Conservation (phyloP, 2,888 invertebrate species). For the Sturmia bella region DNA sequence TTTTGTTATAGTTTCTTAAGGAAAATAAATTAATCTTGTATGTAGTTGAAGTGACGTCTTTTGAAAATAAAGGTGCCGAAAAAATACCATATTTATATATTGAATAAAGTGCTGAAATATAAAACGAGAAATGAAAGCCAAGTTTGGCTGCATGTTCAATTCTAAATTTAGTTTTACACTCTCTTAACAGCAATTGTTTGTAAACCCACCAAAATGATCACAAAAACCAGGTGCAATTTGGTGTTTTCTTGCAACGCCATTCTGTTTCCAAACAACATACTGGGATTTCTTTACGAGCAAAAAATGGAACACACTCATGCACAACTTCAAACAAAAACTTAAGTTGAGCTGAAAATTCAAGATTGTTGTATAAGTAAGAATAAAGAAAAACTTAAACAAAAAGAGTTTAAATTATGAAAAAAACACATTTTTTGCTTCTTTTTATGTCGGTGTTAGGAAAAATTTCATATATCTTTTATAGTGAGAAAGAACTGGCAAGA, state of each 20-base stretch:
- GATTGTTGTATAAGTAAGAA: slow-evolving; percentile 25
- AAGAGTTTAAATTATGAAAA: not conserved
- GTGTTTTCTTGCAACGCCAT: slow-evolving; percentile 14
- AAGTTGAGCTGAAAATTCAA: slow-evolving; percentile 59
- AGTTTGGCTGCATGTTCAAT: slow-evolving; percentile 48
- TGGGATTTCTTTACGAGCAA: slow-evolving; percentile 9
- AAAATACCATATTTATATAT: slow-evolving; percentile 14
- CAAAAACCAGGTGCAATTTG: slow-evolving; percentile 56
- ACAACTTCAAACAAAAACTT: slow-evolving; percentile 54
- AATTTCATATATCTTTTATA: slow-evolving; percentile 54
- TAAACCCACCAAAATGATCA: slow-evolving; percentile 36
- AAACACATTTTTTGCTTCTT: slow-evolving; percentile 6
- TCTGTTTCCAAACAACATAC: slow-evolving; percentile 10
- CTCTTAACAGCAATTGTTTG: slow-evolving; percentile 22
- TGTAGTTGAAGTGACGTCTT: slow-evolving; percentile 65
- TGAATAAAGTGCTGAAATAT: slow-evolving; percentile 17
- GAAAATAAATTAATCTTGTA: slow-evolving; percentile 65
- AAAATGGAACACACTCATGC: not conserved
- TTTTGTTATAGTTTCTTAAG: slow-evolving; percentile 43
- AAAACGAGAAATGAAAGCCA: slow-evolving; percentile 21
- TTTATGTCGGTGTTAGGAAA: slow-evolving; percentile 53
- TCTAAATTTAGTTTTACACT: slow-evolving; percentile 28
- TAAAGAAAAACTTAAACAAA: slow-evolving; percentile 36
- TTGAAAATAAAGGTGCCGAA: slow-evolving; percentile 36
- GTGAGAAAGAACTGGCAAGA: slow-evolving; percentile 6